These are phyloP conservation scores for Drosophila robusta DNA, from an alignment of 2,888 invertebrate species.

Conservation along the genomic window DNA sequence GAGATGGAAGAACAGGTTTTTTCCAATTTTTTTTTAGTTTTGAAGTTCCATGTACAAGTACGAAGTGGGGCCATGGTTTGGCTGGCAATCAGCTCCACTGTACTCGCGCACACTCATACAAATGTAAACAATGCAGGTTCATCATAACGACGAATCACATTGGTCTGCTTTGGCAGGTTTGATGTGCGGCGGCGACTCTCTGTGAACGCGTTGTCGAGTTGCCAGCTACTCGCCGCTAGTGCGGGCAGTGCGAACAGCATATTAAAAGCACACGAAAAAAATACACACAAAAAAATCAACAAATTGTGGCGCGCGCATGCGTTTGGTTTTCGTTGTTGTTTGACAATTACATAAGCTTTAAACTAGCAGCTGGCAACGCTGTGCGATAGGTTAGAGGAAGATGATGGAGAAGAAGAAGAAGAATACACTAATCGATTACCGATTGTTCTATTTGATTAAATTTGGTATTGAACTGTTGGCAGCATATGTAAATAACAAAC, in stretches of 20 bases:
- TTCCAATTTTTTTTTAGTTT: conserved; percentile 1
- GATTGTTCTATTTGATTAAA: not conserved
- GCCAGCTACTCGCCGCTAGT: conserved; percentile 38
- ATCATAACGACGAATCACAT: conserved; percentile 46
- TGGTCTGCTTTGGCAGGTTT: conserved; percentile 24
- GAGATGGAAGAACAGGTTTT: conserved; percentile 59
- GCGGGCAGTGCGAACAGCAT: conserved; percentile 42
- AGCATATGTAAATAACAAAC: not conserved
- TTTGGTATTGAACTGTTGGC: not conserved
- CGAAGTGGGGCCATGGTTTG: conserved; percentile 25
- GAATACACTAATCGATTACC: conserved; percentile 17
- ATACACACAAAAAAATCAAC: conserved; percentile 26
- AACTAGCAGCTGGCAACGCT: conserved; percentile 49
- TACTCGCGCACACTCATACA: conserved; percentile 27
- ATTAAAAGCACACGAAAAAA: conserved; percentile 35
- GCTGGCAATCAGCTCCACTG: conserved; percentile 20
- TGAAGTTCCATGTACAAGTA: conserved; percentile 45
- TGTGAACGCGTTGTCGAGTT: conserved; percentile 43
- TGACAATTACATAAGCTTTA: conserved; percentile 53
- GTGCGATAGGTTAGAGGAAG: conserved; percentile 11
- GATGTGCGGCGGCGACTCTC: conserved; percentile 27
- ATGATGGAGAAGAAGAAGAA: not conserved
- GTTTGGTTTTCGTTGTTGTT: conserved; percentile 44
- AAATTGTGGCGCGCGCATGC: conserved; percentile 65
- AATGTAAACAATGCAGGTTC: conserved; percentile 65